Percentiles rank a stretch among this genome's conserved stretches.
phyloP scores from a whole-genome alignment of 2,113 vertebrate genomes.

The Bostrychus sinensis region DNA sequence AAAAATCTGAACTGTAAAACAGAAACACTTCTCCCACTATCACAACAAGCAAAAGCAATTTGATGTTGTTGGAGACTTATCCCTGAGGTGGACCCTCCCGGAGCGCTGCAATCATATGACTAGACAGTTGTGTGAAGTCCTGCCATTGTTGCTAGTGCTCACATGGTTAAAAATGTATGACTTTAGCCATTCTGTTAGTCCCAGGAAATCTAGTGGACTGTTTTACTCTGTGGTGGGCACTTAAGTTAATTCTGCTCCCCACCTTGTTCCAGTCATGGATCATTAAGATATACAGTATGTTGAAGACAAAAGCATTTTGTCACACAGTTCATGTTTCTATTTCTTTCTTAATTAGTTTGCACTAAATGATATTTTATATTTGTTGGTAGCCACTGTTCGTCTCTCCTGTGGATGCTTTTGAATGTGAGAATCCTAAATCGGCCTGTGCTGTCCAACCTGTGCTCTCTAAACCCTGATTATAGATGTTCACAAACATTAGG shows the following conservation, averaged over 20 bases:
- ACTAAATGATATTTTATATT: slow-evolving; percentile 1
- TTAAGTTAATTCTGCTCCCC: slow-evolving; percentile 51
- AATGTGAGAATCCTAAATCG: slow-evolving; percentile 13
- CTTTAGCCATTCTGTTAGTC: slow-evolving; percentile 16
- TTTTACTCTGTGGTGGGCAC: slow-evolving; percentile 30
- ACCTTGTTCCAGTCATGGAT: slow-evolving; percentile 30
- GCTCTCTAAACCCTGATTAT: slow-evolving; percentile 45
- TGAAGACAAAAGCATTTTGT: slow-evolving; percentile 7
- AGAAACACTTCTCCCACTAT: background rate
- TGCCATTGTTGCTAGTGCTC: slow-evolving; percentile 20
- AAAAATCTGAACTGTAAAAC: slow-evolving; percentile 30
- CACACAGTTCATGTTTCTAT: background rate
- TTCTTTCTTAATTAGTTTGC: slow-evolving; percentile 15
- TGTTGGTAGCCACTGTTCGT: slow-evolving; percentile 1
- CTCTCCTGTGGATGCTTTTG: slow-evolving; percentile 6
- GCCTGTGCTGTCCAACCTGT: slow-evolving; percentile 26
- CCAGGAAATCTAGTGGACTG: slow-evolving; percentile 49
- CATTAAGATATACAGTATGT: slow-evolving; percentile 16
- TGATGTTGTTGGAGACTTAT: slow-evolving; percentile 24
- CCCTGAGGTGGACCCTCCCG: slow-evolving; percentile 3
- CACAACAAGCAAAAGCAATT: slow-evolving; percentile 9
- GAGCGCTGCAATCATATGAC: slow-evolving; percentile 30
- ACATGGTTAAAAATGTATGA: slow-evolving; percentile 39
- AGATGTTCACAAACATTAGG: slow-evolving; percentile 40
- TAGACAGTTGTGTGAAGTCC: slow-evolving; percentile 27